Evolutionary conservation across 2,888 invertebrate genomes (phyloP).

Genomic region (Allolobophora icterica): DNA sequence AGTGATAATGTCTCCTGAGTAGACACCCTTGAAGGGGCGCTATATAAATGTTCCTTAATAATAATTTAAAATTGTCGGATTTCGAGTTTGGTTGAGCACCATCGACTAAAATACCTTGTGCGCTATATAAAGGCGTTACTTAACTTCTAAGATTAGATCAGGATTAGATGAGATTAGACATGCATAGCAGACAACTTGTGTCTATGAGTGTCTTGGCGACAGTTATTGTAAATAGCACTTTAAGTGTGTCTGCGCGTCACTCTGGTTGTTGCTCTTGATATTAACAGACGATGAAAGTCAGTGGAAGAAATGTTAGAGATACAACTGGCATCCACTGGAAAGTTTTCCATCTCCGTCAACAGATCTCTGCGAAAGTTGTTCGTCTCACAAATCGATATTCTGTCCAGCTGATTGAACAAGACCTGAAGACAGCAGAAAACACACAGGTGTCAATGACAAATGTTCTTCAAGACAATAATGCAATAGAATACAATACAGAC

Average conservation of each 20-base stretch:
- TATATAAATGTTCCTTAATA: no score
- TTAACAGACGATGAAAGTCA: background rate
- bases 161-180: background rate
- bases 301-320: background rate
- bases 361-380: background rate
- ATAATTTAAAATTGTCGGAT: background rate
- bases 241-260: background rate
- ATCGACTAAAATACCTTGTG: background rate
- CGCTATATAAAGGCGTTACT: no score
- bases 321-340: background rate
- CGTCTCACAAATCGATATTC: background rate
- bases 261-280: background rate
- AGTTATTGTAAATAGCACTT: background rate
- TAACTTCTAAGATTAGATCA: background rate
- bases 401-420: background rate
- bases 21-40: no score
- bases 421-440: background rate
- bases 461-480: background rate
- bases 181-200: background rate
- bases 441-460: background rate
- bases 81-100: background rate
- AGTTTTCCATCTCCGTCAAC: background rate
- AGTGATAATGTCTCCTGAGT: no score
- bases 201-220: background rate
- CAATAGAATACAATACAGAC: no score